Evolutionary conservation across 2,797 vertebrate species (phyloP).

Genomic region (Triplophysa yarkandensis): DNA sequence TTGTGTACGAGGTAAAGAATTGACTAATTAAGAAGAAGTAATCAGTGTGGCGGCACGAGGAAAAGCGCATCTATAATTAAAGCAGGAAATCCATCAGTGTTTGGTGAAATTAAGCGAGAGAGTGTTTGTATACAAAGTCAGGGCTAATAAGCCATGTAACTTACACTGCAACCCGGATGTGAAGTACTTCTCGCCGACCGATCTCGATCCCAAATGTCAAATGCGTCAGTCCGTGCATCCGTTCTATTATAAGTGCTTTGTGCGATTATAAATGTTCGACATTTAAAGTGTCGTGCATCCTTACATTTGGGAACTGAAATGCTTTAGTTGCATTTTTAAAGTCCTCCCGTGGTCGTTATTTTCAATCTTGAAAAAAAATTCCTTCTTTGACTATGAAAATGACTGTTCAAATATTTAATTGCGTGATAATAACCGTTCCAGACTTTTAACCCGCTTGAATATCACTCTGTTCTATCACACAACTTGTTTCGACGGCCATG

Average conservation of each 20-base stretch:
- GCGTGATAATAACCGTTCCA: too few species aligned
- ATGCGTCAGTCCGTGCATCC: too few species aligned
- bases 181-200: not conserved
- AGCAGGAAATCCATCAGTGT: constrained; percentile 56
- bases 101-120: constrained; percentile 57
- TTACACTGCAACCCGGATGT: not conserved
- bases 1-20: constrained; percentile 59
- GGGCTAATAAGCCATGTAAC: constrained; percentile 46
- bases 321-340: too few species aligned
- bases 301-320: not conserved
- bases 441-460: too few species aligned
- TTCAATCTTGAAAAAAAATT: too few species aligned
- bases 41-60: constrained; percentile 54
- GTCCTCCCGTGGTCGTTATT: too few species aligned
- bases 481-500: too few species aligned
- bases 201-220: not conserved
- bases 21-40: constrained; percentile 62
- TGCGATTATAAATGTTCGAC: too few species aligned
- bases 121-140: constrained; percentile 49
- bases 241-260: too few species aligned
- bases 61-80: constrained; percentile 61
- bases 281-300: not conserved
- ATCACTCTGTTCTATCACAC: too few species aligned
- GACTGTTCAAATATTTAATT: too few species aligned
- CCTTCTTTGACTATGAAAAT: too few species aligned